These are phyloP conservation scores for Lasioglossum baleicum DNA, from an alignment of 1,140 invertebrate species.

Conservation along the genomic window DNA sequence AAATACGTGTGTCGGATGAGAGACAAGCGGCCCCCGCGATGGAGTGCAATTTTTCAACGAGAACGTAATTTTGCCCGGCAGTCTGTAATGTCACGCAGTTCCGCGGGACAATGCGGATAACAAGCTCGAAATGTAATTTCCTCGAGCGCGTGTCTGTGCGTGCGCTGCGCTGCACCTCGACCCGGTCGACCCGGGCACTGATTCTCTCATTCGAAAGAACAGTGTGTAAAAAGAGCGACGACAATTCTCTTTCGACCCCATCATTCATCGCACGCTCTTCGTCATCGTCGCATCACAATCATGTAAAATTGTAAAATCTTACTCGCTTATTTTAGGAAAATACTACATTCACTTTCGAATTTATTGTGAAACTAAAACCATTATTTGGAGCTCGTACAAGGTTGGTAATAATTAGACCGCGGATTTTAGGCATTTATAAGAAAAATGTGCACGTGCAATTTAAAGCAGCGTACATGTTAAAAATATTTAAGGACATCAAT, in stretches of 20 bases:
- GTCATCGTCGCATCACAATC: too few species aligned
- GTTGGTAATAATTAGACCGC: too few species aligned
- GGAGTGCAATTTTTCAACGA: constrained; percentile 27
- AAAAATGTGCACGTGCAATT: too few species aligned
- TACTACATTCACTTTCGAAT: too few species aligned
- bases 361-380: too few species aligned
- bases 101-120: constrained; percentile 29
- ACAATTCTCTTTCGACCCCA: neutral
- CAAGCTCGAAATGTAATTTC: constrained; percentile 31
- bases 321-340: too few species aligned
- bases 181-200: neutral
- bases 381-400: too few species aligned
- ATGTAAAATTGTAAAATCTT: too few species aligned
- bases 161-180: neutral
- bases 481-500: too few species aligned
- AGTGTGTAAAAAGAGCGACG: neutral
- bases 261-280: too few species aligned
- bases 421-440: too few species aligned
- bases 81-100: constrained; percentile 16
- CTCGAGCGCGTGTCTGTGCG: constrained; percentile 16
- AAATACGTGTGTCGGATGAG: constrained; percentile 2
- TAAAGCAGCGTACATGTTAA: too few species aligned
- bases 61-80: constrained; percentile 21
- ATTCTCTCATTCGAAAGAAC: neutral
- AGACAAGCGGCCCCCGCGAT: constrained; percentile 21